Evolutionary conservation across 2,113 vertebrate genomes (phyloP).

Genomic region (Quiscalus mexicanus): DNA sequence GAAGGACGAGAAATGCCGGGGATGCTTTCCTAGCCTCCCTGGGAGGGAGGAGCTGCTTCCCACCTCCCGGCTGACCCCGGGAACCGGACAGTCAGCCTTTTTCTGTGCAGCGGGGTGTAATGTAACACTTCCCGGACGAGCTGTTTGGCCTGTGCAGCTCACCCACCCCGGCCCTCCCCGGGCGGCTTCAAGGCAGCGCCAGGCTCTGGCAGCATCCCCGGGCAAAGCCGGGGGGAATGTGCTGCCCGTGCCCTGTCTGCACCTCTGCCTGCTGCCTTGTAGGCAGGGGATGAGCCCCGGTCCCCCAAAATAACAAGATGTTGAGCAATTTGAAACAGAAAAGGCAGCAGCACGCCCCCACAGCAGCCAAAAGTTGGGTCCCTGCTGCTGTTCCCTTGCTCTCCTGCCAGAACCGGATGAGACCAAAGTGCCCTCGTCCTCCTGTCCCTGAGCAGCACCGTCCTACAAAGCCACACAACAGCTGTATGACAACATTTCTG

Average conservation of each 20-base stretch:
- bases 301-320: rapidly evolving
- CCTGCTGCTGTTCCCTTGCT: not conserved
- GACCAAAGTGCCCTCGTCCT: rapidly evolving
- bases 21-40: not conserved
- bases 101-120: not conserved
- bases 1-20: slow-evolving; percentile 20
- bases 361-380: rapidly evolving
- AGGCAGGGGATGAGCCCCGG: not conserved
- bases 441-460: not conserved
- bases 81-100: slow-evolving; percentile 66
- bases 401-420: not conserved
- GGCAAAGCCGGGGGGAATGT: rapidly evolving
- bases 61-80: slow-evolving; percentile 2
- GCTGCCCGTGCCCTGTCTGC: not conserved
- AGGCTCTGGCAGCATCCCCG: rapidly evolving
- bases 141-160: not conserved
- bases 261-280: rapidly evolving
- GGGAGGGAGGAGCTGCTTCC: slow-evolving; percentile 33
- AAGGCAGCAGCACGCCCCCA: not conserved
- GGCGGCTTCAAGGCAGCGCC: not conserved
- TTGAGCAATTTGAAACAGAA: not conserved
- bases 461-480: not conserved
- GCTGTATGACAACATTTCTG: not conserved
- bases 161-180: not conserved
- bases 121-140: not conserved